Evolutionary conservation across 2,113 vertebrate species (phyloP).

Genomic region (Glaucidium brasilianum): DNA sequence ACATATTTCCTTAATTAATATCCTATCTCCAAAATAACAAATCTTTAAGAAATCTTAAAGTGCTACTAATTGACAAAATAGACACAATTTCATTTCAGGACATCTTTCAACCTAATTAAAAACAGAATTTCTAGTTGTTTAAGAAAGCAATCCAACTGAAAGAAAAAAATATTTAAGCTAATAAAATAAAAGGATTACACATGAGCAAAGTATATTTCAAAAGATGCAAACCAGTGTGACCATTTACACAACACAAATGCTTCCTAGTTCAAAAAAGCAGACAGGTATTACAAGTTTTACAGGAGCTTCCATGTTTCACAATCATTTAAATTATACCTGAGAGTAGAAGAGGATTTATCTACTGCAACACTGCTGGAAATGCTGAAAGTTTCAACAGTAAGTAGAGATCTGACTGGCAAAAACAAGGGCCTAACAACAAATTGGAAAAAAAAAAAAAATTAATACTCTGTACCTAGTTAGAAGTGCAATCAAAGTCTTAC

Average conservation of each 20-base stretch:
- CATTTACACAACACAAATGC: neutral
- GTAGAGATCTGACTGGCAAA: slow-evolving; percentile 87
- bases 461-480: neutral
- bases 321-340: slow-evolving; percentile 78
- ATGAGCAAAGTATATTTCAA: neutral
- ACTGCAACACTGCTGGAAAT: slow-evolving; percentile 92
- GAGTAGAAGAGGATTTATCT: slow-evolving; percentile 91
- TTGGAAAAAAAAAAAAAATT: neutral
- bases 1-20: neutral
- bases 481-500: neutral
- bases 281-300: neutral
- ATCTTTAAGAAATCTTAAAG: neutral
- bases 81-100: neutral
- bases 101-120: neutral
- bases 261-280: neutral
- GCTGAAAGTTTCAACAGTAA: slow-evolving; percentile 95
- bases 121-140: neutral
- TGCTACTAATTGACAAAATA: neutral
- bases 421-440: slow-evolving; percentile 84
- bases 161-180: neutral
- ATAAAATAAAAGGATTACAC: neutral
- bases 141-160: neutral
- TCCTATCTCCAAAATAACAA: neutral
- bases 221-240: neutral
- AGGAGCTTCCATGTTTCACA: neutral